Evolutionary conservation across 1,140 invertebrate species (phyloP), one percentile per base, ranked within the genome.

Genomic region (Gryon sp.): DNA sequence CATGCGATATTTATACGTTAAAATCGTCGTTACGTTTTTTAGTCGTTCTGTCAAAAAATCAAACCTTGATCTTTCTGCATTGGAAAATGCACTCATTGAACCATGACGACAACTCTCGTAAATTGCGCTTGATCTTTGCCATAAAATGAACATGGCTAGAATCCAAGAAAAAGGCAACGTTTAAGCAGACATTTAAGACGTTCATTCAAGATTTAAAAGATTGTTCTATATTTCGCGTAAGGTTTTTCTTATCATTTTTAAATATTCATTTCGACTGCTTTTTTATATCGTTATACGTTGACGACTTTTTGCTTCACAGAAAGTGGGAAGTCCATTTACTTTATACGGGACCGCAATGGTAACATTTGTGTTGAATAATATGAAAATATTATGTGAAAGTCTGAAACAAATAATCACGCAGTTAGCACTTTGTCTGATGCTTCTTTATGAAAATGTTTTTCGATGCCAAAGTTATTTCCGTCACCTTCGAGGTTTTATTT

Each of bases 121-220:
- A 66, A 66, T 53, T 53, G 62, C 20, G 62, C 38, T 66, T 66
- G 62, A 66, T 53, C 62, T 66, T 65, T 53, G 62, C 32, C 41
- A 43, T 55, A 38, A 57, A 68, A 46, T 30, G 52, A 28, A 19
- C 43, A 50, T 57, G 52, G 52, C 50, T 36, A 30, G 43, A 40
- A 57, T 57, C 52, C 52, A 68, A 55, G 50, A 46, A 46, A 68
- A 32, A 34, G 36, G 40, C 34, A 65, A 53, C 62, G 28, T 66
- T 68, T 57, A 68, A 68, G 63, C 52, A 30, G 52, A 40, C 63
- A 18, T 57, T 68, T 57, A 40, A 68, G 11, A 14, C 40, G 48
- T 48, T 68, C 34, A 57, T 57, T 57, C 18, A 50, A 48, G 63
- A 50, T 48, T 48, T 57, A 57, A 40, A 7, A 12, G 12, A 57